A percentile compares a stretch with the other conserved stretches of the same genome.
Conservation (phyloP, 2,888 invertebrate species). For the Chaetogeoica ovagalla region DNA sequence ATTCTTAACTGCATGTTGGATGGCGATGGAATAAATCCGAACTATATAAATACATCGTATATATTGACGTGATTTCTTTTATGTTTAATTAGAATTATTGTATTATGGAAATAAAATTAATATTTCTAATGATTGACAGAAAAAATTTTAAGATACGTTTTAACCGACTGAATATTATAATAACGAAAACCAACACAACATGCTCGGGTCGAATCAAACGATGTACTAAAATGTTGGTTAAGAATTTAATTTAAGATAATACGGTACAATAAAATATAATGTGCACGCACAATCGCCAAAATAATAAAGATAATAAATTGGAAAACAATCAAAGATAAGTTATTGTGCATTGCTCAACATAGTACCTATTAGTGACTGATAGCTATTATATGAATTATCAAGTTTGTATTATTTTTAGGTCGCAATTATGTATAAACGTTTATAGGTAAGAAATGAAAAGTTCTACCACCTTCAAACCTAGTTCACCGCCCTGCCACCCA, state of each 20-base stretch:
- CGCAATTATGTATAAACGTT: not conserved
- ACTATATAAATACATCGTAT: constrained; percentile 14
- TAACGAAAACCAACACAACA: constrained; percentile 10
- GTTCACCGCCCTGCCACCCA: not conserved
- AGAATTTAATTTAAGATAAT: too few relatives aligned
- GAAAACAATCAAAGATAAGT: constrained; percentile 19
- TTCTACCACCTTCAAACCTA: too few relatives aligned
- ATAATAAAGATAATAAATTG: constrained; percentile 33
- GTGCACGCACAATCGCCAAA: constrained; percentile 31
- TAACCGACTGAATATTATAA: constrained; percentile 32
- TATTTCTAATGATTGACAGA: too few relatives aligned
- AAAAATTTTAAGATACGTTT: constrained; percentile 4
- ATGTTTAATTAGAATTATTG: constrained; percentile 6
- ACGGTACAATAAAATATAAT: constrained; percentile 20
- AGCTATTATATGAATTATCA: constrained; percentile 21
- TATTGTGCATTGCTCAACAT: constrained; percentile 19
- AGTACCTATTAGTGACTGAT: constrained; percentile 14
- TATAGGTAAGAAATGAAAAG: not conserved
- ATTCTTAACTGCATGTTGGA: constrained; percentile 21
- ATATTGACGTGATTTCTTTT: constrained; percentile 6
- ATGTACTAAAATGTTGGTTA: constrained; percentile 29
- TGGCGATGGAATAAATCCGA: constrained; percentile 20
- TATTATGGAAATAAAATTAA: too few relatives aligned
- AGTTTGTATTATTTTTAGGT: constrained; percentile 32
- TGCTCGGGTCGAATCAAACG: constrained; percentile 15